Conservation (phyloP, 2,797 vertebrate species). For the Siniperca obscura region DNA sequence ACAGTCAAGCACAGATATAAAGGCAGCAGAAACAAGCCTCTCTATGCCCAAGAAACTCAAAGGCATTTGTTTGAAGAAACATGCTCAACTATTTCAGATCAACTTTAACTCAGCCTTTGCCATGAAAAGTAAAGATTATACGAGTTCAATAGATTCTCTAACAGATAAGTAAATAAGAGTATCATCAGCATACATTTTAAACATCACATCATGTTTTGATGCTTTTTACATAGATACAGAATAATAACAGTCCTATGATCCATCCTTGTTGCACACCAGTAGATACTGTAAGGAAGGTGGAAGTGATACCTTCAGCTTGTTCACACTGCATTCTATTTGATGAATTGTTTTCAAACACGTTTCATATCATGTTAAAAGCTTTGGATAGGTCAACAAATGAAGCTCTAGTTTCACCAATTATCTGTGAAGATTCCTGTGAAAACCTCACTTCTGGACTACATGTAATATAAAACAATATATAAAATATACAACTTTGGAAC, state of each 20-base stretch:
- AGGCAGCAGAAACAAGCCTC: neutral
- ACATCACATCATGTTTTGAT: neutral
- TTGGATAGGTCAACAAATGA: neutral
- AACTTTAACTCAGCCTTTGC: neutral
- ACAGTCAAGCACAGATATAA: neutral
- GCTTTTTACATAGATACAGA: neutral
- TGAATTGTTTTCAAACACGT: neutral
- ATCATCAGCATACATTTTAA: neutral
- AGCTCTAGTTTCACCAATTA: slow-evolving; percentile 1
- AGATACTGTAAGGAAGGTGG: neutral
- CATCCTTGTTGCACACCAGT: neutral
- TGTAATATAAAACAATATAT: neutral
- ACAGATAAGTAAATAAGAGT: neutral
- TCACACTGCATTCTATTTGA: neutral
- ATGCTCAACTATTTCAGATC: neutral
- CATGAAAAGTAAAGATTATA: neutral
- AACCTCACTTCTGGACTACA: neutral
- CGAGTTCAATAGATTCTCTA: neutral
- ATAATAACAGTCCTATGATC: neutral
- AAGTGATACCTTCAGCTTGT: neutral
- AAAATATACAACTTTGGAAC: too few relatives aligned
- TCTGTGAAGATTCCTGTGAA: neutral
- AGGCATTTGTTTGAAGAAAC: neutral
- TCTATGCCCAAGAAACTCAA: neutral
- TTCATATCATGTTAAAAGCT: neutral